Evolutionary conservation across 2,797 vertebrate species (phyloP), one percentile per base, ranked within the genome.

Genomic region (Coreius guichenoti): DNA sequence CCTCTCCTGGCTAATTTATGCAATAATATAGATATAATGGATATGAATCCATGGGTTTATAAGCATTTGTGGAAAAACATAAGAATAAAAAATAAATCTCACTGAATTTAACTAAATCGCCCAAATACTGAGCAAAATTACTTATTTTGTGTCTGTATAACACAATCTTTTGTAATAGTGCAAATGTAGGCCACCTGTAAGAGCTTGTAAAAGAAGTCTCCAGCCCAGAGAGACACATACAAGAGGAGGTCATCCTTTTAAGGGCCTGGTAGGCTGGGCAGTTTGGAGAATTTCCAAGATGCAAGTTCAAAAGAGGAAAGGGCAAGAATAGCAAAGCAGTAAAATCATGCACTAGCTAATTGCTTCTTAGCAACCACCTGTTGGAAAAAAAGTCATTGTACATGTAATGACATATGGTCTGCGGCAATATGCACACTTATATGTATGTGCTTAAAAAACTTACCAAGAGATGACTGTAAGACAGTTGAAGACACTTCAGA

Each of bases 221-320:
- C 49, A 75, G 90, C 73, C 74, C 86, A 80, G 85, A 86, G 87
- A 91, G 93, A 82, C 68, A 80, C 63, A 80, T 90, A 89, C 83
- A 93, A 95, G 94, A 93, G 80, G 89, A 74, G 90, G 89, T 92
- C 92, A 58, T 92, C 95, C 95, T 93, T 96, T 95, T 95, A 96
- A 94, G 95, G 95, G 90, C 84, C 88, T 93, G 92, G 91, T 89
- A 92, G 93, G 92, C 91, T 92, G 89, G 94, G 92, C 90, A 92
- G 94, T 80, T 93, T 93, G 91, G 94, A 94, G 86, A 83, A 91
- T 91, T 91, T 93, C 93, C 94, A 94, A 92, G 90, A 92, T 88
- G 88, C 90, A 87, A 89, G 92, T 94, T 94, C 94, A 92, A 94
- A 96, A 95, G 94, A 93, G 95, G 95, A 95, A 94, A 95, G 94